Base-by-base conservation (phyloP, 1,140 invertebrate species). In the Conus betulinus region DNA sequence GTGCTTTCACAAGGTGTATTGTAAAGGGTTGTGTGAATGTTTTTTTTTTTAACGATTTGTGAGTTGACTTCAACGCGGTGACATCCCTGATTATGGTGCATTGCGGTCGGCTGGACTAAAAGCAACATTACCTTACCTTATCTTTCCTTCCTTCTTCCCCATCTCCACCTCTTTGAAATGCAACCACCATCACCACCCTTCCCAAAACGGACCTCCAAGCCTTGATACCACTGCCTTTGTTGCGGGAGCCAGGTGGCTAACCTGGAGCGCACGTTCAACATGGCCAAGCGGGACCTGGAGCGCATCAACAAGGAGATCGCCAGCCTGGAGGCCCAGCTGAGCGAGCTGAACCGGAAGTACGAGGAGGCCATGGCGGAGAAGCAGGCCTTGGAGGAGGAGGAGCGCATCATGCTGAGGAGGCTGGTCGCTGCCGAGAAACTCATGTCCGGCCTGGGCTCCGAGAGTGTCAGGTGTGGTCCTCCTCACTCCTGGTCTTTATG, bases 361-460 rank as follows among this genome's bases (percentile, higher is more conserved):
- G 96, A 97, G 1, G 95, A 94, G 0, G 97, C 97, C 0, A 97
- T 97, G 96, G 92, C 95, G 63, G 96, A 97, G 90, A 96, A 97
- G 87, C 96, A 97, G 87, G 96, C 96, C 13, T 92, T 98, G 53
- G 97, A 98, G 94, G 97, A 97, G 89, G 97, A 98, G 95, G 97
- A 97, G 0, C 97, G 97, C 91, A 95, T 98, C 39, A 97, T 98
- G 95, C 97, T 97, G 96, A 95, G 97, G 74, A 96, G 97, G 86
- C 95, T 98, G 13, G 95, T 96, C 67, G 97, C 97, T 1, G 97
- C 98, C 0, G 97, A 98, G 91, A 97, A 98, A 93, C 95, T 98
- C 5, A 98, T 98, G 89, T 96, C 95, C 17, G 97, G 97, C 3
- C 94, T 98, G 2, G 97, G 96, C 4, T 98, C 97, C 0, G 98